phyloP scores from a whole-genome alignment of 1,140 invertebrate genomes.

The Panagrolaimus sp. region DNA sequence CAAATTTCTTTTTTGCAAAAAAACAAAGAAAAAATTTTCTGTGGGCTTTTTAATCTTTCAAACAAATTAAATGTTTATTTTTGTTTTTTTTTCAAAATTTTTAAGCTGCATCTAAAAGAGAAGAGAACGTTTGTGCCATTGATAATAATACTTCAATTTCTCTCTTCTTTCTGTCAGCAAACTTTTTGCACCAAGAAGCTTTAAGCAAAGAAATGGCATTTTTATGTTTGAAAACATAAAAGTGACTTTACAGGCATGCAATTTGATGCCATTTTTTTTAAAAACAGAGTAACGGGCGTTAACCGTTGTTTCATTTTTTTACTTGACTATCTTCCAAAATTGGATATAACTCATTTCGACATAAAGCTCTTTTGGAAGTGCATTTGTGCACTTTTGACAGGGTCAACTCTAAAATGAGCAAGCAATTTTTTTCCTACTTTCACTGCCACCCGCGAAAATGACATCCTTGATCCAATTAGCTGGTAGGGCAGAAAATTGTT shows the following conservation, averaged over 20 bases:
- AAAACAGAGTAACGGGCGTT: background rate
- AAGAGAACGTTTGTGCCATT: no score
- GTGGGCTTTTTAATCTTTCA: no score
- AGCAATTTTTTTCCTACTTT: background rate
- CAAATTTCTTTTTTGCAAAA: no score
- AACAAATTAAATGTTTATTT: no score
- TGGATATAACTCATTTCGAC: conserved; percentile 6
- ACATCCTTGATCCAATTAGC: conserved; percentile 7
- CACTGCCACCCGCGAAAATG: background rate
- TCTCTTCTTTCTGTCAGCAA: no score
- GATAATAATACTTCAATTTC: no score
- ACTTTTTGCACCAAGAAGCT: no score
- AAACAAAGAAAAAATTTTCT: no score
- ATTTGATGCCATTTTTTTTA: conserved; percentile 8
- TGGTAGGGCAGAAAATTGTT: conserved; percentile 7
- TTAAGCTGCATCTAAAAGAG: no score
- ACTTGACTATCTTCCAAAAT: background rate
- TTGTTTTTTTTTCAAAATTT: no score
- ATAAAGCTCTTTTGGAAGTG: background rate
- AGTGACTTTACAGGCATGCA: background rate
- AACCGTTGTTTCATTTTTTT: background rate
- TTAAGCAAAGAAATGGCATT: no score
- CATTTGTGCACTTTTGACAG: background rate
- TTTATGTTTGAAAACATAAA: no score
- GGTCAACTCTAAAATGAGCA: background rate